Evolutionary conservation across 2,888 invertebrate species (phyloP).

Genomic region (Ariolimax columbianus): DNA sequence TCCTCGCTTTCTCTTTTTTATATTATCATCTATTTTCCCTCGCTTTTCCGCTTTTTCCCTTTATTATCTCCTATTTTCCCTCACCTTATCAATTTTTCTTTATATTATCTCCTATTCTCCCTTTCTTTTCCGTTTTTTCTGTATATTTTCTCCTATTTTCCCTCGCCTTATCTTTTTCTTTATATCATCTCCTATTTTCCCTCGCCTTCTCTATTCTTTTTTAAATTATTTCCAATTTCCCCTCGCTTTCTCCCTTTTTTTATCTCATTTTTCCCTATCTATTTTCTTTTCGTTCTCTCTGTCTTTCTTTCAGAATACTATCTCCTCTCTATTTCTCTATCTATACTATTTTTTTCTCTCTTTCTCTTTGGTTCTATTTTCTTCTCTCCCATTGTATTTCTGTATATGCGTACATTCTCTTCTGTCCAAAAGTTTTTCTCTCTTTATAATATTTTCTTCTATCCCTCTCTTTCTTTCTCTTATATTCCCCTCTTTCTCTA

Average conservation of each 20-base stretch:
- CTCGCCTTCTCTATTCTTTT: background rate
- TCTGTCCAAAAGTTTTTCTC: no score
- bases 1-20: background rate
- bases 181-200: background rate
- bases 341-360: background rate
- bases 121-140: background rate
- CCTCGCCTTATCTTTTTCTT: slow-evolving; percentile 6
- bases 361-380: background rate
- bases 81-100: background rate
- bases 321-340: slow-evolving; percentile 3
- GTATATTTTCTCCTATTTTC: slow-evolving; percentile 7
- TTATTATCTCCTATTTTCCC: background rate
- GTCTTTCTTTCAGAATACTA: background rate
- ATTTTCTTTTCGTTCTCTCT: background rate
- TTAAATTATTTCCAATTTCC: background rate
- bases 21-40: background rate
- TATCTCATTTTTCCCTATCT: no score
- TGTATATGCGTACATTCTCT: background rate
- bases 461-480: no score
- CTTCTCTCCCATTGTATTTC: background rate
- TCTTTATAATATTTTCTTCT: no score
- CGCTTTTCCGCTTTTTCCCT: background rate
- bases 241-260: slow-evolving; percentile 12
- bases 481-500: background rate
- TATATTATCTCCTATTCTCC: background rate